These are phyloP conservation scores for Oncorhynchus gorbuscha DNA, from an alignment of 2,113 vertebrate species.

Conservation along the genomic window DNA sequence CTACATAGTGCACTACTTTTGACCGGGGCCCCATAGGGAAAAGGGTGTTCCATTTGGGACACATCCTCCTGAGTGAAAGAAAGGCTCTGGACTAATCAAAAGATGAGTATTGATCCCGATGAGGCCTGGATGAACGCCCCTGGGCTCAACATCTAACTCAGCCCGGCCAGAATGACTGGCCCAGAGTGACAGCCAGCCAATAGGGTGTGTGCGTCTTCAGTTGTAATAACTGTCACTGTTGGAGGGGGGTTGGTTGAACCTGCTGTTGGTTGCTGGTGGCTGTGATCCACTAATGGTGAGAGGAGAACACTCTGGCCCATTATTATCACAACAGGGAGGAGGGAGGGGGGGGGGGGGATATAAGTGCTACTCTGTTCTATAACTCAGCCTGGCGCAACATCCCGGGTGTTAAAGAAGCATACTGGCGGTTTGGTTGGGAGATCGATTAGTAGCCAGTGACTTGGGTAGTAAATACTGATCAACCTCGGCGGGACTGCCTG, in stretches of 20 bases:
- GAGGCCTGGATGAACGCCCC: background rate
- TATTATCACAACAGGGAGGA: conserved; percentile 2
- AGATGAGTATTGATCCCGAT: conserved; percentile 50
- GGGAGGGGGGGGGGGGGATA: background rate
- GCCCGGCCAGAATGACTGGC: conserved; percentile 1
- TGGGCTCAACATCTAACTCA: conserved; percentile 17
- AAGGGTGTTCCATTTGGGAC: too few relatives aligned
- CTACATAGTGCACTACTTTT: too few relatives aligned
- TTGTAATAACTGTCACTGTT: conserved; percentile 17
- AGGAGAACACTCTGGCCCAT: conserved; percentile 1
- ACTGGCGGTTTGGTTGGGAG: background rate
- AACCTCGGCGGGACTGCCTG: too few relatives aligned
- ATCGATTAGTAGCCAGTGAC: too few relatives aligned
- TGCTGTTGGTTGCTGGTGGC: background rate
- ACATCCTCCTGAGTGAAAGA: background rate
- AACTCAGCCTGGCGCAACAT: conserved; percentile 37
- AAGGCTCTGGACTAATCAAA: background rate
- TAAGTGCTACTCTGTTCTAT: conserved; percentile 21
- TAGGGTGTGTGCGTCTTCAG: background rate
- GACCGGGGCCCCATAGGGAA: too few relatives aligned
- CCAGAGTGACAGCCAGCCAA: conserved; percentile 10
- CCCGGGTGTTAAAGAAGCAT: conserved; percentile 15
- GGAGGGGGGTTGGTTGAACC: background rate
- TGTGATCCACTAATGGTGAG: conserved; percentile 25
- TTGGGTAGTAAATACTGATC: too few relatives aligned